Evolutionary conservation across 35 echinoderm and acorn worm genomes (phyloP), one percentile per base, ranked within the genome.

Genomic region (Apostichopus japonicus): DNA sequence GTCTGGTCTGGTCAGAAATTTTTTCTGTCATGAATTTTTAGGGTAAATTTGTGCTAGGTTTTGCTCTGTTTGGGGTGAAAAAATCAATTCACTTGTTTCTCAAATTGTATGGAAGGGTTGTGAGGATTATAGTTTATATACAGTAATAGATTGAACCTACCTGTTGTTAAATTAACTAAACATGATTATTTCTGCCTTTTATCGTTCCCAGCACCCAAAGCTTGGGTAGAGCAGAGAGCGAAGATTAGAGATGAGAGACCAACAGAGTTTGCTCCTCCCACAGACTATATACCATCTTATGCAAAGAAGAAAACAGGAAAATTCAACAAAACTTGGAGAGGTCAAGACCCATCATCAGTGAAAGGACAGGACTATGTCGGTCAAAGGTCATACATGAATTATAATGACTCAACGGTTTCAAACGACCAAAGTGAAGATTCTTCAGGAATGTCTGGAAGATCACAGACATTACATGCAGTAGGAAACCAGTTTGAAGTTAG

Each of bases 241-340:
- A 94, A 93, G 63, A 70, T 90, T 0, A 91, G 93, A 81, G 79
- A 94, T 16, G 96, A 94, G 57, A 89, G 93, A 70, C 96, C 87
- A 9, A 44, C 86, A 51, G 96, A 97, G 54, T 97, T 97, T 87
- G 96, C 96, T 70, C 96, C 96, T 67, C 95, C 95, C 23, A 88
- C 56, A 8, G 62, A 55, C 17, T 97, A 97, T 80, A 54, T 23
- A 1, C 19, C 73, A 6, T 73, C 57, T 0, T 13, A 61, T 17
- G 33, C 70, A 58, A 54, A 9, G 86, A 58, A 80, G 59, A 76
- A 91, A 33, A 55, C 61, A 22, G 70, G 65, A 55, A 88, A 90
- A 63, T 19, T 15, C 5, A 54, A 56, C 10, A 52, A 54, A 54
- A 24, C 44, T 19, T 56, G 14, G 11, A 56, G n/a, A 82, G 8